Evolutionary conservation across 2,888 invertebrate genomes (phyloP), one percentile per base, ranked within the genome.

Genomic region (Hetaerina titia): DNA sequence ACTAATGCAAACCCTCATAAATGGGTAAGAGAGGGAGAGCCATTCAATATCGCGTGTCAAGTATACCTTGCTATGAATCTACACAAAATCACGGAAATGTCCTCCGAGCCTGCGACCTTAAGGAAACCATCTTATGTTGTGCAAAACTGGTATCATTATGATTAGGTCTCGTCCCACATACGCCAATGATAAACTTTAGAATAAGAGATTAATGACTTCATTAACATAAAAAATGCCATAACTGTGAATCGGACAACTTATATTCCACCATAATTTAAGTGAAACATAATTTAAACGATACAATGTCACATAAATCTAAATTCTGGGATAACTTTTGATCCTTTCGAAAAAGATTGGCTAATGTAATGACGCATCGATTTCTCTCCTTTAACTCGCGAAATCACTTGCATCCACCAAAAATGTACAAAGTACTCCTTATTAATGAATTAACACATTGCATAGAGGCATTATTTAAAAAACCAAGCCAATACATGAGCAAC

Each of bases 331-430:
- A 45, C 31, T 31, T 81, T 81, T 22, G 81, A 31, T 31, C 25
- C 31, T 81, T 81, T 15, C 7, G 31, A 9, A 25, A 31, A 25
- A 81, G 81, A 81, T 81, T 81, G 81, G 81, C 31, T 31, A 81
- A 81, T 81, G 25, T 22, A 81, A 81, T 81, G 81, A 81, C 81
- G 81, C 25, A 81, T 81, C 31, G 25, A 81, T 81, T 81, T 81
- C 25, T 31, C 13, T 81, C 22, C 25, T 13, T 31, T 22, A 31
- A 31, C 31, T 31, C 25, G 60, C 60, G 1, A 60, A 15, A 60
- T 60, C 17, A 11, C 13, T 11, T 15, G 17, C 60, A 60, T 31
- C 4, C 25, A 13, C 81, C 1, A 81, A 17, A 22, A 8, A 69
- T n/a, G 5, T 7, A 8, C n/a, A 22, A 69, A 69, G 69, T 8